These are phyloP conservation scores for Melanotaenia boesemani DNA, from an alignment of 2,797 vertebrate species.

Conservation along the genomic window DNA sequence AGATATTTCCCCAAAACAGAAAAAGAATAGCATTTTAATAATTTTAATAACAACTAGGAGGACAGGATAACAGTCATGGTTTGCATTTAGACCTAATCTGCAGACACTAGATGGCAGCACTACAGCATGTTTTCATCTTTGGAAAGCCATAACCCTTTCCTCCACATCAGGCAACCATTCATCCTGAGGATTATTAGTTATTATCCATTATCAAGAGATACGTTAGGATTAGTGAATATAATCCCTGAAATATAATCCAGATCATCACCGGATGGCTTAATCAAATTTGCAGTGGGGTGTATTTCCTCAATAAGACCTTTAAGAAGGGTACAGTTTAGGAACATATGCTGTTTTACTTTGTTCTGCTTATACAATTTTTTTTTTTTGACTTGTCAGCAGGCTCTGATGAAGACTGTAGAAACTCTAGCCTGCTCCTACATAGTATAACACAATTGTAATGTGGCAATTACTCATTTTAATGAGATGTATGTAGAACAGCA, in stretches of 20 bases:
- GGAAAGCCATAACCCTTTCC: not conserved
- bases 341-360: not conserved
- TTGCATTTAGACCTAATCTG: not conserved
- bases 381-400: not conserved
- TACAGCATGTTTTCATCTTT: not conserved
- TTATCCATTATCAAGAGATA: constrained; percentile 66
- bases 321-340: not conserved
- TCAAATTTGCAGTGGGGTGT: constrained; percentile 43
- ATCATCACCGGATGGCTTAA: constrained; percentile 57
- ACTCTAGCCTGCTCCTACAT: not conserved
- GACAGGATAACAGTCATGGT: not conserved
- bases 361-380: not conserved
- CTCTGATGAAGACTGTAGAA: not conserved
- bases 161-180: constrained; percentile 39
- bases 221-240: constrained; percentile 65
- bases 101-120: constrained; percentile 73
- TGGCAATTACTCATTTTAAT: no score
- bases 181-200: constrained; percentile 70
- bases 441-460: no score
- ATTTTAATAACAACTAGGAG: not conserved
- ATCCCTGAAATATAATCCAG: constrained; percentile 65
- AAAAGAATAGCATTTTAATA: not conserved
- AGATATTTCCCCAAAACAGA: not conserved
- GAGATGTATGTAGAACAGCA: not conserved
- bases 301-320: constrained; percentile 12